Evolutionary conservation across 2,113 vertebrate genomes (phyloP), one percentile per base, ranked within the genome.

Genomic region (Orycteropus afer): DNA sequence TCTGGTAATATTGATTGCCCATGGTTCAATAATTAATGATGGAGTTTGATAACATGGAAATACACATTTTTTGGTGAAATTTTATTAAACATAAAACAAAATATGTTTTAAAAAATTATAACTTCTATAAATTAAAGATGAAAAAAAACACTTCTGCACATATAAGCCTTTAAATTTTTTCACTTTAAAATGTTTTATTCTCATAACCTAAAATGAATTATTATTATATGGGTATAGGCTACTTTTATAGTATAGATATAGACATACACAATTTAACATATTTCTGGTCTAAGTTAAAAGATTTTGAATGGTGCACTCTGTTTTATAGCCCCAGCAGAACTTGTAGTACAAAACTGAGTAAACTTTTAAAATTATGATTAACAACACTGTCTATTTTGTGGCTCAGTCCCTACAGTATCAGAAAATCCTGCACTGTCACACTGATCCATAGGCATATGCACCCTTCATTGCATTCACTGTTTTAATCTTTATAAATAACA

Each of bases 401-500:
- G 37, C 12, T 93, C 45, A 14, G 71, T 59, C 25, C 49, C 74
- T 61, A 53, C 37, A 96, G 91, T 22, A 65, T 45, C 86, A 97
- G 51, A 49, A 97, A 96, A 97, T 81, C 71, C 20, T 86, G 20
- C 22, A 79, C 11, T 59, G 59, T 94, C 92, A 34, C 45, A 89
- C 61, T 80, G 92, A 96, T 45, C 94, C 37, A 77, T 1, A 55
- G 67, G 51, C 47, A 80, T 74, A 74, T 17, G 59, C 3, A 32
- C 42, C 57, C 82, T 84, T 83, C 90, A 89, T 13, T 42, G 12
- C 32, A 96, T 89, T 82, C 76, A 85, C 94, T 86, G 67, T 13
- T 97, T 97, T 89, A 97, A 98, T 93, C 95, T 97, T 97, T 95
- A 96, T 97, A 96, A 96, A 98, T 96, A 97, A 96, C 96, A 95